Base-by-base conservation (phyloP, 2,888 invertebrate species). In the Pammene aurita region DNA sequence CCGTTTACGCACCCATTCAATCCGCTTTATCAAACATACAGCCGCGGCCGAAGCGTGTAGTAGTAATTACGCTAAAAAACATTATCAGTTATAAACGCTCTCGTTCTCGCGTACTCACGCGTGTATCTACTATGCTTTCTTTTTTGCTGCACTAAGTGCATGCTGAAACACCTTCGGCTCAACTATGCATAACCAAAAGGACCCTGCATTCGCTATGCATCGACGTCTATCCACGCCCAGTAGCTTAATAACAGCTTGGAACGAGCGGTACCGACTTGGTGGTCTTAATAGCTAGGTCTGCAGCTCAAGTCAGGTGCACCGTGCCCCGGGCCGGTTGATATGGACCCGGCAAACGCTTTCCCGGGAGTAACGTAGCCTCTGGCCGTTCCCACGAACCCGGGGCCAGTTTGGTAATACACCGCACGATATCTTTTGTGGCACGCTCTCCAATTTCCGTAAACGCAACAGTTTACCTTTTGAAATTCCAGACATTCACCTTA, bases 361-460 rank as follows among this genome's bases (percentile, higher is more conserved):
- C 78, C 77, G 66, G 71, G 80, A 72, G 78, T 54, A 54, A 0
- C 54, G 54, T 54, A n/a, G 13, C 54, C 54, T 54, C 34, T n/a
- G 84, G 86, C 78, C 79, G 80, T 83, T 84, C 84, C 80, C 84
- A 84, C 81, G 83, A 75, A 73, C 77, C 76, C 64, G 46, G 69
- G 34, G 70, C 72, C 69, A 71, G 68, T 66, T 76, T 72, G 76
- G 76, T 75, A 54, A 54, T 60, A 66, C 35, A 62, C 68, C 55
- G 52, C 69, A 69, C 64, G 69, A 65, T 65, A 55, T 65, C 69
- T 48, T 69, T 69, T 69, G 69, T 69, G 56, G 58, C 34, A 54
- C 54, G 35, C 55, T 38, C 57, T 63, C 62, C 62, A 52, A 67
- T 65, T 69, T 69, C 52, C 68, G 52, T 64, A 64, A 68, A 63